Conservation (phyloP, 2,113 vertebrate species). For the Saguinus midas region DNA sequence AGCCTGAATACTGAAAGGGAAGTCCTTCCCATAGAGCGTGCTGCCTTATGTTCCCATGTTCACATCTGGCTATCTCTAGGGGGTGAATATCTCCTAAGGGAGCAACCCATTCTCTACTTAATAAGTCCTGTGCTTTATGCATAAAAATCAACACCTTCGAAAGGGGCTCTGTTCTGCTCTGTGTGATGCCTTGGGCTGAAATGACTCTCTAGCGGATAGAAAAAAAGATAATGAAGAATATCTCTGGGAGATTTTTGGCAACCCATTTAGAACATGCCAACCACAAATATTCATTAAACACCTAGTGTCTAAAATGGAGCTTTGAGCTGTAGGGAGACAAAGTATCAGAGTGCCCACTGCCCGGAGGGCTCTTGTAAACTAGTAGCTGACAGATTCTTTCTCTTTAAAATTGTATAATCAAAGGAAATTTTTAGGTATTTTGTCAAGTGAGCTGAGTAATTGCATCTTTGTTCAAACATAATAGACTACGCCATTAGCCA, state of each 20-base stretch:
- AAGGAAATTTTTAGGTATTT: conserved; percentile 46
- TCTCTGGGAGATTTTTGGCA: conserved; percentile 25
- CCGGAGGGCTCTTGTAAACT: neutral
- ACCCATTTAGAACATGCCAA: neutral
- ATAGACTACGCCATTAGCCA: conserved; percentile 32
- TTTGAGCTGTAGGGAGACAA: neutral
- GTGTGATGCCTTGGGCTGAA: neutral
- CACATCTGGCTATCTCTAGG: neutral
- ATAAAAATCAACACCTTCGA: conserved; percentile 43
- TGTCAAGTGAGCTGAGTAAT: conserved; percentile 15
- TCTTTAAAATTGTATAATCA: conserved; percentile 38
- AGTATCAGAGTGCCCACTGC: neutral
- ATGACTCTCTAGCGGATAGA: neutral
- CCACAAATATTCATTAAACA: conserved; percentile 31
- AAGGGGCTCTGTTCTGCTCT: neutral
- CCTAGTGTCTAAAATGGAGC: neutral
- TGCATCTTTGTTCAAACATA: neutral
- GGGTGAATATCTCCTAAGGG: neutral
- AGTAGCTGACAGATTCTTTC: neutral
- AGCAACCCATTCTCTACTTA: neutral
- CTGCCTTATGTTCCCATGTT: neutral
- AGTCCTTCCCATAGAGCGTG: neutral
- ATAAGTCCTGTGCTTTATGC: neutral
- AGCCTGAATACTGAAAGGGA: neutral
- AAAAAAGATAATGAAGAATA: neutral